phyloP scores from a whole-genome alignment of 2,888 invertebrate genomes.

The Pachliopta kotzebuea region DNA sequence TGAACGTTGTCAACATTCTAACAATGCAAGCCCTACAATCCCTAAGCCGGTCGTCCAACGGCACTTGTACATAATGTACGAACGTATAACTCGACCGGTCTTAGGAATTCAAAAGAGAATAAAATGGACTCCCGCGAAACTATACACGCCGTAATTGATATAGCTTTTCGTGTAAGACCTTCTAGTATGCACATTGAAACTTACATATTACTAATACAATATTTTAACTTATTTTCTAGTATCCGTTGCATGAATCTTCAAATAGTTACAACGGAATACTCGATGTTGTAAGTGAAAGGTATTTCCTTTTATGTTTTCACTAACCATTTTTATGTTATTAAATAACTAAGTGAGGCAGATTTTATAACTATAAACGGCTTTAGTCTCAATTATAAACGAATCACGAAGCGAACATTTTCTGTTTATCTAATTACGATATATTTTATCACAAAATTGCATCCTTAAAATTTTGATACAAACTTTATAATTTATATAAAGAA shows the following conservation, averaged over 20 bases:
- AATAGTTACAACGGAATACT: not conserved
- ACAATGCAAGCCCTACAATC: slow-evolving; percentile 29
- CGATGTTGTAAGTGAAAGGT: too few relatives aligned
- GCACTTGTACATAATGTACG: slow-evolving; percentile 26
- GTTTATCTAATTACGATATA: too few relatives aligned
- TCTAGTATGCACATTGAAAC: not conserved
- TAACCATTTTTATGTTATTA: not conserved
- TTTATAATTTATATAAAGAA: not conserved
- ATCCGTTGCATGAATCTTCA: not conserved
- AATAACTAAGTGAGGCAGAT: not conserved
- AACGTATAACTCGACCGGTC: slow-evolving; percentile 25
- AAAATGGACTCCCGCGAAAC: slow-evolving; percentile 22
- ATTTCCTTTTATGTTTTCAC: not conserved
- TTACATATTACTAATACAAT: not conserved
- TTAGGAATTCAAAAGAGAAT: slow-evolving; percentile 27
- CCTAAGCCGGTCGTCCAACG: slow-evolving; percentile 29
- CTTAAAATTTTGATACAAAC: too few relatives aligned
- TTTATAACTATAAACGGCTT: too few relatives aligned
- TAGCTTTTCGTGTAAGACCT: not conserved
- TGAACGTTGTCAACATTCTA: slow-evolving; percentile 21
- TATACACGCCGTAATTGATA: slow-evolving; percentile 19
- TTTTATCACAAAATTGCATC: too few relatives aligned
- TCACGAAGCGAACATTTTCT: too few relatives aligned
- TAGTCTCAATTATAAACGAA: too few relatives aligned
- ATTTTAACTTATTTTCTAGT: not conserved